Base-by-base conservation (phyloP, 2,113 vertebrate genomes). In the Dromas ardeola region DNA sequence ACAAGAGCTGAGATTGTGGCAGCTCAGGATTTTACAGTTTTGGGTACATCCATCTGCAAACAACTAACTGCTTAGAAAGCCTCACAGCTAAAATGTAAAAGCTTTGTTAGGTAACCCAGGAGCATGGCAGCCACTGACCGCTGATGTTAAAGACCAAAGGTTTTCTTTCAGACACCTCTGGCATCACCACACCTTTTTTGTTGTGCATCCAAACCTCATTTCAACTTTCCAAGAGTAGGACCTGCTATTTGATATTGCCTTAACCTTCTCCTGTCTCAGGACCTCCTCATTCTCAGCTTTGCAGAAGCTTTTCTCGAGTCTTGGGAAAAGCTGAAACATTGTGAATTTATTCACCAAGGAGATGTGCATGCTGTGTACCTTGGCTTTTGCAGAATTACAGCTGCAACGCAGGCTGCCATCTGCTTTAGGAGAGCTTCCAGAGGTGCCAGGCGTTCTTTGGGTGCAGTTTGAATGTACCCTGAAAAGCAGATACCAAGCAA, bases 391-490 rank as follows among this genome's bases (percentile, higher is more conserved):
- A 65, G 86, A 93, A 69, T 73, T 55, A 78, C 17, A 74, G 40
- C 47, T 81, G 49, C 16, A 43, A 63, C 59, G 34, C n/a, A 19
- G 85, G 74, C 62, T 70, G 52, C 66, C 4, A 29, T 72, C 45
- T 82, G 66, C 71, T 52, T 67, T 74, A 69, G 72, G 85, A 93
- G 76, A 87, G 50, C 72, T 72, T 88, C 88, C 71, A 90, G 86
- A 84, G 94, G 86, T 91, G 93, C 92, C 47, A 92, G 86, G 71
- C 89, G 96, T 93, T 82, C 58, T 95, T 81, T 45, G 86, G 61
- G 67, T 43, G 32, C 36, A 66, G 40, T 38, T 12, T 58, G 74
- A 94, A 69, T 42, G 53, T 86, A 70, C 62, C 80, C 58, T 86
- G 70, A 61, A 85, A 90, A 86, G 56, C 88, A 96, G 89, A 82